A percentile compares a stretch with the other conserved stretches of the same genome.
Evolutionary conservation across 1,140 invertebrate genomes (phyloP).

Genomic region (Lordiphosa collinella): DNA sequence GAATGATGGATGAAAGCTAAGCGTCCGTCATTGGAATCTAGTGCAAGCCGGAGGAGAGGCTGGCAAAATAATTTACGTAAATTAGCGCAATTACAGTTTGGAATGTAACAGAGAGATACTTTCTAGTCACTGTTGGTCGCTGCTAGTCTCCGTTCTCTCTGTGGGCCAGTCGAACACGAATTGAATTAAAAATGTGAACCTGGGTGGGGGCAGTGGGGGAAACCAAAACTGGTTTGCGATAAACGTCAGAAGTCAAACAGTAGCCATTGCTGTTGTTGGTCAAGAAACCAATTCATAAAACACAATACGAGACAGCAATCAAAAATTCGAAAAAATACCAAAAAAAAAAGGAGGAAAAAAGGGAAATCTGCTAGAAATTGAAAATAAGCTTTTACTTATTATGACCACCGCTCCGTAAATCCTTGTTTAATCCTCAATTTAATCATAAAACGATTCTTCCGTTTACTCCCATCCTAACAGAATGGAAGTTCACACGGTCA

Average conservation of each 20-base stretch:
- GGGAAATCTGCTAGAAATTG: background rate
- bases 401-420: background rate
- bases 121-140: slow-evolving; percentile 24
- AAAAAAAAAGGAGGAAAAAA: background rate
- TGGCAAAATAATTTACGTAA: slow-evolving; percentile 52
- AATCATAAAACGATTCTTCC: background rate
- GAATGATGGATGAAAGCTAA: background rate
- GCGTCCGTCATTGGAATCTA: slow-evolving; percentile 33
- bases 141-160: background rate
- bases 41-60: slow-evolving; percentile 27
- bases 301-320: background rate
- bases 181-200: background rate
- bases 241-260: slow-evolving; percentile 14
- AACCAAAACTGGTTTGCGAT: slow-evolving; percentile 7
- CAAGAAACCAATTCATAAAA: slow-evolving; percentile 12
- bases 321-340: background rate
- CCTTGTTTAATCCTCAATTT: background rate
- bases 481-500: slow-evolving; percentile 66
- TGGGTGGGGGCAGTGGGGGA: background rate
- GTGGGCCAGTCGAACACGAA: slow-evolving; percentile 8
- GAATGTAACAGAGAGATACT: slow-evolving; percentile 39
- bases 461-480: slow-evolving; percentile 22
- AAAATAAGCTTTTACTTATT: background rate
- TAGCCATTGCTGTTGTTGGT: slow-evolving; percentile 8
- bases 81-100: slow-evolving; percentile 56